Base-by-base conservation (phyloP, 2,113 vertebrate genomes). In the Beaufortia kweichowensis region DNA sequence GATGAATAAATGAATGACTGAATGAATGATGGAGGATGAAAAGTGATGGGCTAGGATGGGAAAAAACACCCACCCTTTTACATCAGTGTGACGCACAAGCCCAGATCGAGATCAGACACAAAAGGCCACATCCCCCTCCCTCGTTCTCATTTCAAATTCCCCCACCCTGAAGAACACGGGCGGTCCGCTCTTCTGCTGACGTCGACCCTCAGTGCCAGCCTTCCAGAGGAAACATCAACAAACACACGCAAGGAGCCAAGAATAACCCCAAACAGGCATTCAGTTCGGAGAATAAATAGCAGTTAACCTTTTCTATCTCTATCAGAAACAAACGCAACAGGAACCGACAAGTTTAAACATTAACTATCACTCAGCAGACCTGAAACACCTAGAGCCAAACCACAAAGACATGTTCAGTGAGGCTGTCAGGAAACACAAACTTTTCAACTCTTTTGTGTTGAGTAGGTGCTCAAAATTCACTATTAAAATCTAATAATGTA, bases 1-100 rank as follows among this genome's bases (percentile, higher is more conserved):
- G 53, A 57, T 12, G 10, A 23, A 39, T 43, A 15, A 39, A 12
- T 35, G 68, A 50, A 19, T 14, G n/a, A 33, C 28, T 21, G n/a
- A n/a, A 0, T 1, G 55, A 59, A 46, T 41, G 57, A 59, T 21
- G 31, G 60, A 70, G 43, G 55, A 64, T 41, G 64, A 75, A 29
- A 65, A 82, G 48, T 53, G 81, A 66, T 55, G 35, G 7, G 60
- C 74, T 29, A 31, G 26, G 28, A 74, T 19, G 14, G 6, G 8
- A 14, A 41, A 53, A 64, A 71, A 75, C 81, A 82, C 87, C 79
- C 76, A 87, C 88, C 85, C 86, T 85, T 87, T 89, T 91, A 86
- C 90, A 91, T 92, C 91, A 91, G 86, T 82, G 81, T 92, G 91
- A 91, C 87, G 89, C 90, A 91, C 83, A 63, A 87, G 75, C 76